These are phyloP conservation scores for Aurelia aurita DNA, from an alignment of 30 jellyfish, hydroid and myxozoan species.

Conservation along the genomic window DNA sequence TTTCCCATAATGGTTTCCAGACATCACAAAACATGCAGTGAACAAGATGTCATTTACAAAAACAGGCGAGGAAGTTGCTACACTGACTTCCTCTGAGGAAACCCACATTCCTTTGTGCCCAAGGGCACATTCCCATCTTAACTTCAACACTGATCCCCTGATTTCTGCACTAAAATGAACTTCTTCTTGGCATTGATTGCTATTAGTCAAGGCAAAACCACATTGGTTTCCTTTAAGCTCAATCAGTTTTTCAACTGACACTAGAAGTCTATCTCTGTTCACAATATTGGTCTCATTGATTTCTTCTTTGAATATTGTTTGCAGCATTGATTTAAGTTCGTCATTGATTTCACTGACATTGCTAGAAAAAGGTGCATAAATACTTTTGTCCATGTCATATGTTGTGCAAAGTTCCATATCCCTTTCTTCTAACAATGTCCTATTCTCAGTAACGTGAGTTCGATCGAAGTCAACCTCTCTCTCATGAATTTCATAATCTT, in stretches of 20 bases:
- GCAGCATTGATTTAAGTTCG: constrained; percentile 4
- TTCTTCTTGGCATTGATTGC: constrained; percentile 12
- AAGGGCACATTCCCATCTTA: no score
- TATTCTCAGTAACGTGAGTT: not conserved
- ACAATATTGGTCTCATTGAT: constrained; percentile 2
- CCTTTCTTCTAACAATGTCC: not conserved
- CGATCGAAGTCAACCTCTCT: not conserved
- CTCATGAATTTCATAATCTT: constrained; percentile 1
- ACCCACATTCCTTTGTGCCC: no score
- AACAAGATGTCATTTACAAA: no score
- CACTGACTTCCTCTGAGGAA: no score
- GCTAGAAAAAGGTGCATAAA: constrained; percentile 14
- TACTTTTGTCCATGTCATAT: not conserved
- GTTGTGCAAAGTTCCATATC: constrained; percentile 15
- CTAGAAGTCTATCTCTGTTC: constrained; percentile 15
- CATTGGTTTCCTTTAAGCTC: constrained; percentile 13
- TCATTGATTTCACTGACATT: not conserved
- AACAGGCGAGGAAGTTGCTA: no score
- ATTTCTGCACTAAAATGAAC: not conserved
- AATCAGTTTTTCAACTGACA: constrained; percentile 1
- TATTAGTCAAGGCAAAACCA: not conserved
- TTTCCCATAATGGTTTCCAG: no score
- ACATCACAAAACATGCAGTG: no score
- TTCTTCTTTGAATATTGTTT: not conserved
- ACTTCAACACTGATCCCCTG: not conserved